These are phyloP conservation scores for Neoascia interrupta DNA, from an alignment of 2,888 invertebrate species.

Conservation along the genomic window DNA sequence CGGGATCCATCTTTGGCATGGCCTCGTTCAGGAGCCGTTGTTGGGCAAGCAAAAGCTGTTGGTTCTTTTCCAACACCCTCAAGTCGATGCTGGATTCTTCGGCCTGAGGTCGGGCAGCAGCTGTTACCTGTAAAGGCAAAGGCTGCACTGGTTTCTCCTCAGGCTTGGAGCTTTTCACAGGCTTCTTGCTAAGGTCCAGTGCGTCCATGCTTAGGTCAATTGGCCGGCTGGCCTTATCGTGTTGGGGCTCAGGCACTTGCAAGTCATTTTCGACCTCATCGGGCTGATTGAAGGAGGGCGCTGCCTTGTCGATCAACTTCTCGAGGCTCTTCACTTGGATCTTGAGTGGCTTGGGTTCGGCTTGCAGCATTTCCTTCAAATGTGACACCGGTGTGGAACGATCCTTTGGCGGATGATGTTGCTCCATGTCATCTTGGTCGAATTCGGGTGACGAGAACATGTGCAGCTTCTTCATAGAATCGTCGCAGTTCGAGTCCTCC, in stretches of 20 bases:
- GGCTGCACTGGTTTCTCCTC: conserved; percentile 62
- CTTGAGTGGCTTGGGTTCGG: conserved; percentile 80
- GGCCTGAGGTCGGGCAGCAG: background rate
- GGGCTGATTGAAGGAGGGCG: conserved; percentile 71
- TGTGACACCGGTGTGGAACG: conserved; percentile 79
- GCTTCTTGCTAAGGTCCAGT: conserved; percentile 91
- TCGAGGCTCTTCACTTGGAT: conserved; percentile 84
- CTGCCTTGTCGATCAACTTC: conserved; percentile 80
- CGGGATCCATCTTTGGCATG: conserved; percentile 83
- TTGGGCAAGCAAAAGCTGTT: conserved; percentile 83
- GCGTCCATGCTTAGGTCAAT: conserved; percentile 89
- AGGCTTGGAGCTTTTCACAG: conserved; percentile 72
- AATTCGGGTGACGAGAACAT: conserved; percentile 82
- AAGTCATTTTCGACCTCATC: conserved; percentile 81
- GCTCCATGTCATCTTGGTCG: conserved; percentile 78
- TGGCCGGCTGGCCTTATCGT: conserved; percentile 80
- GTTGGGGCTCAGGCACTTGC: conserved; percentile 78
- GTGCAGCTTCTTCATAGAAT: conserved; percentile 82
- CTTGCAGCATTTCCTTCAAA: conserved; percentile 80
- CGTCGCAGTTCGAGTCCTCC: conserved; percentile 90
- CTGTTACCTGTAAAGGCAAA: background rate
- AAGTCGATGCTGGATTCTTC: conserved; percentile 72
- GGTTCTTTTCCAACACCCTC: conserved; percentile 81
- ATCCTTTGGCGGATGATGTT: conserved; percentile 75
- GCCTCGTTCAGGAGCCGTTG: conserved; percentile 84